Base-by-base conservation (phyloP, 2,113 vertebrate species). In the Solea solea region DNA sequence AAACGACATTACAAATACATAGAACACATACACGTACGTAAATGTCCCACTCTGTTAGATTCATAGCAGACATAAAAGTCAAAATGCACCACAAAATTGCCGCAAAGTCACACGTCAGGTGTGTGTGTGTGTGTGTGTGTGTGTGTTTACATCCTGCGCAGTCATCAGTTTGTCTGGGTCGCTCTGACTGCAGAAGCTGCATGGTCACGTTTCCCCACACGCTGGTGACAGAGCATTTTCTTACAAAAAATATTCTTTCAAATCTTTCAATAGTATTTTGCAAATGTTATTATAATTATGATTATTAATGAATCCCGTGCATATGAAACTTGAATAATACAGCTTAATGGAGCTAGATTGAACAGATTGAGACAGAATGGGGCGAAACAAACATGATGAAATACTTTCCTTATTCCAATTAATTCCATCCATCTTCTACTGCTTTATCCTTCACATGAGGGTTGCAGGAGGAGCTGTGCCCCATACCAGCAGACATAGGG, bases 51-150 rank as follows among this genome's bases (percentile, higher is more conserved):
- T 63, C 4, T 70, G 3, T 52, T 9, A 2, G 42, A 13, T 39
- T 12, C 12, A 25, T 16, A 14, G 2, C 1, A 42, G 8, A 57
- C 5, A 59, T 40, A 14, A 6, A 21, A 6, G 14, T 21, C 81
- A 60, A 45, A 58, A 25, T 46, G 55, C 55, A 41, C n/a, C 60
- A 42, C 42, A 68, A 49, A 45, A 81, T 56, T 91, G 81, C 83
- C 78, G 88, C 90, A 93, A 87, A 89, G 87, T 88, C 82, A 76
- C 68, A 51, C 68, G 44, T 28, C 69, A 64, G 45, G 12, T 48
- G 52, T 52, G 50, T 16, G 44, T 46, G 44, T 46, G 12, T 48
- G 52, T 52, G 50, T 16, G 44, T 46, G 44, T 46, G 55, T 82
- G 28, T 61, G 57, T 80, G 58, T 83, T 84, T 82, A 79, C 64